Conservation (phyloP, 2,888 invertebrate species). For the Hoplodrina ambigua region DNA sequence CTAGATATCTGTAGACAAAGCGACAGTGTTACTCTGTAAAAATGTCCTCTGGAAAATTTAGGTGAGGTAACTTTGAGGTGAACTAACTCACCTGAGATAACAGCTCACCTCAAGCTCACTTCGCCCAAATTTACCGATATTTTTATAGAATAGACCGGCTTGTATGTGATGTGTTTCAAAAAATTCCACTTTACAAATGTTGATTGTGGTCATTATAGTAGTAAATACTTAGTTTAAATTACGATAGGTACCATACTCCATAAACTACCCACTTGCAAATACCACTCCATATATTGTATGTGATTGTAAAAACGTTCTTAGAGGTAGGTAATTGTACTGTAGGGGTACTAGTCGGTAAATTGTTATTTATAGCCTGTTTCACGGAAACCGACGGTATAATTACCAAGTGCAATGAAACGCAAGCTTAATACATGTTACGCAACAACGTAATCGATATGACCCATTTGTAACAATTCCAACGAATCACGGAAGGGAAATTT, state of each 20-base stretch:
- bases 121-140: too few relatives aligned
- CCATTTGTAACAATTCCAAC: slow-evolving; percentile 60
- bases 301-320: slow-evolving; percentile 59
- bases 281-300: slow-evolving; percentile 15
- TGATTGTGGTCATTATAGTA: background rate
- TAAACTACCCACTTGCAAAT: slow-evolving; percentile 8
- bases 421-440: slow-evolving; percentile 61
- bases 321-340: slow-evolving; percentile 68
- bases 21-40: too few relatives aligned
- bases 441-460: slow-evolving; percentile 63
- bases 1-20: background rate
- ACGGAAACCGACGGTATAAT: slow-evolving; percentile 70
- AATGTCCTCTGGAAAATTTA: too few relatives aligned
- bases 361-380: slow-evolving; percentile 74
- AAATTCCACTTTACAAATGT: slow-evolving; percentile 7
- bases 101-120: too few relatives aligned
- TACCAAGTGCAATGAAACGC: slow-evolving; percentile 70
- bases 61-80: too few relatives aligned
- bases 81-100: too few relatives aligned
- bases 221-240: slow-evolving; percentile 14
- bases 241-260: background rate
- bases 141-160: background rate
- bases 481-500: slow-evolving; percentile 58
- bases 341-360: slow-evolving; percentile 66
- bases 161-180: background rate